Conservation (phyloP, 2,113 vertebrate genomes). For the Corythaeola cristata region DNA sequence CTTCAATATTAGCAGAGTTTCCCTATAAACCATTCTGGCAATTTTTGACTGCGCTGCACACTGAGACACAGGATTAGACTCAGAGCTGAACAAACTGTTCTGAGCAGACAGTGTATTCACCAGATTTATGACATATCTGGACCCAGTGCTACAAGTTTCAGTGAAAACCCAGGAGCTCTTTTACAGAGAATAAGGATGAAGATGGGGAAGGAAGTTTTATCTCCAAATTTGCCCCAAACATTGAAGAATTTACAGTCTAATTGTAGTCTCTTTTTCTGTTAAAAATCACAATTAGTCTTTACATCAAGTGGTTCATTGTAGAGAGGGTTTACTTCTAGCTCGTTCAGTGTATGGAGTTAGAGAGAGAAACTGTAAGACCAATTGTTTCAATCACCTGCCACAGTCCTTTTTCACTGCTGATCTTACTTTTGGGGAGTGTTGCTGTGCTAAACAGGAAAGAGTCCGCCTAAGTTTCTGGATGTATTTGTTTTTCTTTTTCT, state of each 20-base stretch:
- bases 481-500: slow-evolving; percentile 39
- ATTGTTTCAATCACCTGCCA: not conserved
- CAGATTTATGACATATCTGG: not conserved
- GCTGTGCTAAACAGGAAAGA: slow-evolving; percentile 11
- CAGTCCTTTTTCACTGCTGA: not conserved
- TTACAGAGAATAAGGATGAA: not conserved
- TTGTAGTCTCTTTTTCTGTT: not conserved
- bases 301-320: not conserved
- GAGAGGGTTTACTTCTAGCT: not conserved
- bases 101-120: not conserved
- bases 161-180: not conserved
- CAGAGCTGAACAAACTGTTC: not conserved
- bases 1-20: not conserved
- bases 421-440: not conserved
- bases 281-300: not conserved
- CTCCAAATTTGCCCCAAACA: not conserved
- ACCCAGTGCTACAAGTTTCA: not conserved
- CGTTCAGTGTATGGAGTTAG: not conserved
- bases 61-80: not conserved
- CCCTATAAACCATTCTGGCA: not conserved
- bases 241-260: not conserved
- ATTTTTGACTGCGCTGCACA: not conserved
- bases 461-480: not conserved
- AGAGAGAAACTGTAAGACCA: not conserved
- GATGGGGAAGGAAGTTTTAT: not conserved